These are phyloP conservation scores for Nycticebus coucang DNA, from an alignment of 2,113 vertebrate species.

Conservation along the genomic window DNA sequence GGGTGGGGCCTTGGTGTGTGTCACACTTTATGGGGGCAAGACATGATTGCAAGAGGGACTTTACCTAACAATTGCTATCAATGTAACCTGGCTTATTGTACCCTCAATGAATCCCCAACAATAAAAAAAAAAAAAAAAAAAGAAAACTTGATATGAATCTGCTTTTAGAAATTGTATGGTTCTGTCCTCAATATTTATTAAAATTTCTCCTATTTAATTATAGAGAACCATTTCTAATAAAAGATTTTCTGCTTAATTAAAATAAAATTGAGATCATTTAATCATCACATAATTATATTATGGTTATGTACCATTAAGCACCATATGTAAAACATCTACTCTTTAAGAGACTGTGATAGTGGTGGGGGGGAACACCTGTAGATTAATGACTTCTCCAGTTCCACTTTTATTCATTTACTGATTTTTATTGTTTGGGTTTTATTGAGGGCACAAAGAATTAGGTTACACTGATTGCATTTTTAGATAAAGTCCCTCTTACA, in stretches of 20 bases:
- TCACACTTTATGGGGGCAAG: too few species aligned
- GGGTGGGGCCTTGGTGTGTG: too few species aligned
- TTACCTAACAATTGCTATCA: too few species aligned
- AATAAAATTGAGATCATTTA: slow-evolving; percentile 72
- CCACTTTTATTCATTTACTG: neutral
- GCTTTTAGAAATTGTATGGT: slow-evolving; percentile 66
- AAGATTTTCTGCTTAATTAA: slow-evolving; percentile 78
- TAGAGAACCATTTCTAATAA: slow-evolving; percentile 73
- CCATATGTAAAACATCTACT: slow-evolving; percentile 51
- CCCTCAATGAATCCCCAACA: too few species aligned
- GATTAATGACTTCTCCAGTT: neutral
- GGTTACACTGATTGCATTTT: too few species aligned
- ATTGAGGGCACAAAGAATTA: too few species aligned
- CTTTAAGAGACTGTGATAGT: neutral
- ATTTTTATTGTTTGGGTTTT: too few species aligned
- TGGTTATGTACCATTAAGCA: slow-evolving; percentile 47
- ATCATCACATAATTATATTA: slow-evolving; percentile 70
- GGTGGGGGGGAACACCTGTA: neutral
- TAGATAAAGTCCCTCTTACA: too few species aligned
- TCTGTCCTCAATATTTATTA: slow-evolving; percentile 71
- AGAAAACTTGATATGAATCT: slow-evolving; percentile 74
- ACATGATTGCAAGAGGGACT: too few species aligned
- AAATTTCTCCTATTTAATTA: slow-evolving; percentile 78
- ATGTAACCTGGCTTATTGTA: too few species aligned
- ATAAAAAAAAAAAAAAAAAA: too few species aligned